Percentiles rank a stretch among this genome's conserved stretches.
Conservation (phyloP, 2,888 invertebrate species). For the Beris chalybata region DNA sequence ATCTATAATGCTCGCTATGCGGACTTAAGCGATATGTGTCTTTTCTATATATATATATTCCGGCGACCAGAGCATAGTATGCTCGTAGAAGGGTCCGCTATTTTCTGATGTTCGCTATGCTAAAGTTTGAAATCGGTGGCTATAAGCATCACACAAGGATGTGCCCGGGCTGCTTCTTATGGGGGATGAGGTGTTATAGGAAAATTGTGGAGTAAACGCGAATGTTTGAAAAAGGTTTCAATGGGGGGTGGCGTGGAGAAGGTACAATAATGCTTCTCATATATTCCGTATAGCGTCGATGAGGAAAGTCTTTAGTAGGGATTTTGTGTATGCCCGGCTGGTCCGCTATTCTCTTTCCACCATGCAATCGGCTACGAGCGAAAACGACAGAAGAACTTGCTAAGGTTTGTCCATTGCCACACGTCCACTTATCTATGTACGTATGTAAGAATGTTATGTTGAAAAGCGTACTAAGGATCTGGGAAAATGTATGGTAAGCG, state of each 20-base stretch:
- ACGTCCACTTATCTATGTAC: constrained; percentile 27
- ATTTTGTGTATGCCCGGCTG: constrained; percentile 19
- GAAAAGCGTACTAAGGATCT: constrained; percentile 13
- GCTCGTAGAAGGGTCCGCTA: constrained; percentile 21
- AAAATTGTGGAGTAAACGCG: constrained; percentile 32
- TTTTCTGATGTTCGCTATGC: constrained; percentile 29
- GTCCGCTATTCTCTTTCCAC: neutral
- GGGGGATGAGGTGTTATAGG: constrained; percentile 31
- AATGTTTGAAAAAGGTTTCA: constrained; percentile 30
- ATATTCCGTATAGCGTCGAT: constrained; percentile 10
- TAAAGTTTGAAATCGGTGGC: constrained; percentile 29
- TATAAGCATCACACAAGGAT: constrained; percentile 28
- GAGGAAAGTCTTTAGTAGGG: constrained; percentile 30
- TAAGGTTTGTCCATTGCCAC: constrained; percentile 17
- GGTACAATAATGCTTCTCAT: constrained; percentile 27
- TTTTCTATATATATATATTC: too few relatives aligned
- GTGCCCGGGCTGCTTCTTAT: constrained; percentile 4
- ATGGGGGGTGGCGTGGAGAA: constrained; percentile 11
- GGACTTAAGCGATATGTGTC: too few relatives aligned
- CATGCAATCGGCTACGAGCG: constrained; percentile 24
- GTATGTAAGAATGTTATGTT: constrained; percentile 27
- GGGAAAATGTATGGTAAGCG: constrained; percentile 1
- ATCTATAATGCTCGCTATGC: constrained; percentile 21
- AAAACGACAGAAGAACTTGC: constrained; percentile 1
- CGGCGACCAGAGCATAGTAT: constrained; percentile 6